A percentile compares a stretch with the other conserved stretches of the same genome.
These are phyloP conservation scores for Harmothoe impar DNA, from an alignment of 2,888 invertebrate genomes.

Conservation along the genomic window DNA sequence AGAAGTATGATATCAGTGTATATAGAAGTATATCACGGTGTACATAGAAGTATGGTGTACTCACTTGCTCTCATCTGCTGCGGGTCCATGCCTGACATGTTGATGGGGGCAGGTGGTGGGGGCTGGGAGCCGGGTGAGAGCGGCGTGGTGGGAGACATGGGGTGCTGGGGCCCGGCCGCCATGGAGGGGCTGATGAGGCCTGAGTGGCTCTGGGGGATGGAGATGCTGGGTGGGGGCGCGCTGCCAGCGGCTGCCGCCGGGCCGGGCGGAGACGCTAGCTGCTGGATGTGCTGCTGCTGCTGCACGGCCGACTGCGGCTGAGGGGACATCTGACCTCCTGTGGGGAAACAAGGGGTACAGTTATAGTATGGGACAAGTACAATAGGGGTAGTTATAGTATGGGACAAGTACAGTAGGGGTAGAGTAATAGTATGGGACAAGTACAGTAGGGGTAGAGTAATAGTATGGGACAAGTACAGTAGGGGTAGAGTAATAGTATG, in stretches of 20 bases:
- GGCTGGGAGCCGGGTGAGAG: conserved; percentile 69
- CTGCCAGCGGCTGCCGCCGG: not conserved
- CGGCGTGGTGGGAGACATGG: conserved; percentile 71
- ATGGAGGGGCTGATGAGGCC: conserved; percentile 33
- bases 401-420: too few species aligned
- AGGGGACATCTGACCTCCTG: conserved; percentile 58
- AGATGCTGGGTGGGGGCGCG: not conserved
- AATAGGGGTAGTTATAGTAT: too few species aligned
- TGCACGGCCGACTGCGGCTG: conserved; percentile 46
- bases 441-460: too few species aligned
- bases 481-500: too few species aligned
- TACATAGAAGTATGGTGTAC: too few species aligned
- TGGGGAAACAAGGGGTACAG: too few species aligned
- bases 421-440: too few species aligned
- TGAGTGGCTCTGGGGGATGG: conserved; percentile 57
- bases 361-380: too few species aligned
- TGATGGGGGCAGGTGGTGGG: conserved; percentile 52
- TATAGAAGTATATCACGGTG: too few species aligned
- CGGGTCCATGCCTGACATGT: conserved; percentile 56
- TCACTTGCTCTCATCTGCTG: conserved; percentile 59
- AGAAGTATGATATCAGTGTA: too few species aligned
- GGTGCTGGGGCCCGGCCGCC: conserved; percentile 56
- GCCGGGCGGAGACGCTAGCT: not conserved
- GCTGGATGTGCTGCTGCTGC: conserved; percentile 39
- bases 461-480: too few species aligned